Evolutionary conservation across 2,797 vertebrate genomes (phyloP).

Genomic region (Spondyliosoma cantharus): DNA sequence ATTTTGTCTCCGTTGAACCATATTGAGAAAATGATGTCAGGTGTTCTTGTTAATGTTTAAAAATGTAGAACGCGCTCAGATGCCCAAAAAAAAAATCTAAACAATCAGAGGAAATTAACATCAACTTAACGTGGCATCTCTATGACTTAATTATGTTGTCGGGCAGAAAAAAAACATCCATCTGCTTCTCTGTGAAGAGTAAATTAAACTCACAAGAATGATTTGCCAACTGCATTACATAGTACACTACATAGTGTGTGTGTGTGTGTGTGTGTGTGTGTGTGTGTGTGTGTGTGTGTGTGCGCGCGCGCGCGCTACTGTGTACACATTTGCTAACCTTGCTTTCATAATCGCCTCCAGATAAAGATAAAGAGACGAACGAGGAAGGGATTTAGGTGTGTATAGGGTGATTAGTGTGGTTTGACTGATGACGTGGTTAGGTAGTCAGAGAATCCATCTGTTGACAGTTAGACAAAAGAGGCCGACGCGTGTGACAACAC

Average conservation of each 20-base stretch:
- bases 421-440: slow-evolving; percentile 30
- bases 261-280: slow-evolving; percentile 20
- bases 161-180: neutral
- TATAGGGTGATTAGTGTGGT: slow-evolving; percentile 38
- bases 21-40: neutral
- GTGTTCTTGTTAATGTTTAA: neutral
- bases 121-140: neutral
- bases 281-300: slow-evolving; percentile 13
- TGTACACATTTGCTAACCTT: slow-evolving; percentile 35
- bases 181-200: neutral
- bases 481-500: slow-evolving; percentile 8
- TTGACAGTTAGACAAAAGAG: slow-evolving; percentile 41
- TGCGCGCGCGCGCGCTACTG: slow-evolving; percentile 14
- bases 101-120: neutral
- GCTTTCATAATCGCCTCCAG: slow-evolving; percentile 29
- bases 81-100: neutral
- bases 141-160: slow-evolving; percentile 9
- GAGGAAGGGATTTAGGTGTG: slow-evolving; percentile 31
- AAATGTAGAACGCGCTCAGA: neutral
- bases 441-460: slow-evolving; percentile 11
- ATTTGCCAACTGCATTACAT: slow-evolving; percentile 20
- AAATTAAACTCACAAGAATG: slow-evolving; percentile 22
- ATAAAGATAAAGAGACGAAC: slow-evolving; percentile 24
- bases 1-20: neutral
- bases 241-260: too few relatives aligned